These are phyloP conservation scores for Ceyx erithaca DNA, from an alignment of 2,797 vertebrate species.

Conservation along the genomic window DNA sequence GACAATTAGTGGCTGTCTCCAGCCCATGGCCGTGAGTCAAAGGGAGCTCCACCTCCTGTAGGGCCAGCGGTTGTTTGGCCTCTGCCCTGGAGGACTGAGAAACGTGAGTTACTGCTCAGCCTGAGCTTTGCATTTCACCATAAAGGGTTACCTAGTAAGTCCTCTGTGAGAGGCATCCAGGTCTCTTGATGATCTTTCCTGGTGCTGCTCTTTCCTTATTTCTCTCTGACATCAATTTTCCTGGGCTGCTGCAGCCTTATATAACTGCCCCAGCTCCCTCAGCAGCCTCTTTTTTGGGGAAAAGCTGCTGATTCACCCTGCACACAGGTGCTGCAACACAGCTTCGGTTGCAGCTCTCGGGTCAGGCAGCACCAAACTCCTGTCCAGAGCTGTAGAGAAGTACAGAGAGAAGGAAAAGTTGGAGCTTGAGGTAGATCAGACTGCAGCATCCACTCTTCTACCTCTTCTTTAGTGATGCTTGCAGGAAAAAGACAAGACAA, in stretches of 20 bases:
- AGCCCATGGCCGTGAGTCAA: fast-evolving
- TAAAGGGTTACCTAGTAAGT: background rate
- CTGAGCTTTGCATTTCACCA: fast-evolving
- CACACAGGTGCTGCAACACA: background rate
- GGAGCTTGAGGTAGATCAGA: background rate
- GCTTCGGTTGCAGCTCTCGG: background rate
- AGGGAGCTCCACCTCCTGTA: background rate
- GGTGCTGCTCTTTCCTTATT: background rate
- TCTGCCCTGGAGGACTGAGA: background rate
- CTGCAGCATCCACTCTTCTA: background rate
- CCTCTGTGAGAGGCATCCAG: background rate
- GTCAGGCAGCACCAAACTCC: background rate
- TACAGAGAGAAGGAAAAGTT: background rate
- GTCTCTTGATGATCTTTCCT: background rate
- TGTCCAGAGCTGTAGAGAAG: background rate
- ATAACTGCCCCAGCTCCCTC: slow-evolving; percentile 33
- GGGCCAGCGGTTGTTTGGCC: background rate
- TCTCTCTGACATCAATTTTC: background rate
- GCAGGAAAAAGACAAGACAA: background rate
- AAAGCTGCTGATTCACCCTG: slow-evolving; percentile 56
- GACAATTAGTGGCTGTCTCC: background rate
- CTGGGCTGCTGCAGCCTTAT: slow-evolving; percentile 46
- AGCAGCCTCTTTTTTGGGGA: background rate
- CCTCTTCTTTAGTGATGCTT: background rate
- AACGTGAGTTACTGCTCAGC: background rate